phyloP scores from a whole-genome alignment of 2,888 invertebrate genomes.

The Aphelenchoides bicaudatus region DNA sequence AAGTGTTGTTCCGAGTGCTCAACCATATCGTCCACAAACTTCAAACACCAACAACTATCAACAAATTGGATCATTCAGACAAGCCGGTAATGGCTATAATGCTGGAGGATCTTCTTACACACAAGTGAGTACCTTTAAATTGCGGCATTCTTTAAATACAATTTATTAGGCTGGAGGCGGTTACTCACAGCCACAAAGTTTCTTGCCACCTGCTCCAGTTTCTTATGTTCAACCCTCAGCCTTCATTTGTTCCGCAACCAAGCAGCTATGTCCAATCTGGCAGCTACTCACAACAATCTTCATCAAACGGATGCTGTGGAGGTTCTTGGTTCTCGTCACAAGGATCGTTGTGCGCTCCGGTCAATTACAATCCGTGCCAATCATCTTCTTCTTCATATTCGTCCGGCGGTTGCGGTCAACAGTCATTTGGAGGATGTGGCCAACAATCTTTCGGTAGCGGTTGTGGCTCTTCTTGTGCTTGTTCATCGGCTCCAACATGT shows the following conservation, averaged over 20 bases:
- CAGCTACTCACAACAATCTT: neutral
- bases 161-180: too few species aligned
- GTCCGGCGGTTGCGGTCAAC: conserved; percentile 5
- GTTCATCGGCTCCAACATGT: conserved; percentile 9
- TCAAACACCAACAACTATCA: too few species aligned
- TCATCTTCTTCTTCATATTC: conserved; percentile 8
- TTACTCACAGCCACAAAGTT: too few species aligned
- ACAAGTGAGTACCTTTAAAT: too few species aligned
- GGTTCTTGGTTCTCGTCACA: conserved; percentile 32
- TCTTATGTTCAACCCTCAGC: too few species aligned
- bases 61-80: too few species aligned
- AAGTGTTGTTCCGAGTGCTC: conserved; percentile 3
- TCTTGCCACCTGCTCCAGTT: too few species aligned
- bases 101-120: too few species aligned
- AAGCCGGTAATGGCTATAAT: neutral
- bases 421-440: neutral
- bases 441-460: neutral
- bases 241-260: conserved; percentile 92
- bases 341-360: conserved; percentile 33
- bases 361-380: conserved; percentile 20
- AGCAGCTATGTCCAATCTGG: conserved; percentile 89
- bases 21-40: neutral
- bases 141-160: too few species aligned
- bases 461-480: conserved; percentile 17
- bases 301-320: conserved; percentile 26